phyloP scores from a whole-genome alignment of 2,888 invertebrate species.

The Patella caerulea region DNA sequence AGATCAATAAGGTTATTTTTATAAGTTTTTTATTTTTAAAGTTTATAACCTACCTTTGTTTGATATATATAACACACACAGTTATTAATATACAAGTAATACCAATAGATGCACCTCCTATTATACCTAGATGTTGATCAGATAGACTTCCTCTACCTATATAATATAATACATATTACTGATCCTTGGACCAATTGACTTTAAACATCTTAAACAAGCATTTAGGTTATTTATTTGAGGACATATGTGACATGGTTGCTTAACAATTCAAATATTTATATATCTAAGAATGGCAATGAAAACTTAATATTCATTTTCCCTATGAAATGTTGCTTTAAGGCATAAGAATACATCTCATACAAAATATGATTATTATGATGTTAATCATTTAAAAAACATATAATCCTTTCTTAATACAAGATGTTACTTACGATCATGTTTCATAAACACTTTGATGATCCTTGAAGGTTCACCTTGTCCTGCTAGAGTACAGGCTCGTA shows the following conservation, averaged over 20 bases:
- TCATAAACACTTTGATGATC: constrained; percentile 27
- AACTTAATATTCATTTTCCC: too few relatives aligned
- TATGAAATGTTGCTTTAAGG: too few relatives aligned
- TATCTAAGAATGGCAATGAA: too few relatives aligned
- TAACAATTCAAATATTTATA: too few relatives aligned
- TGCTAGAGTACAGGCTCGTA: constrained; percentile 27
- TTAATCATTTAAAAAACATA: too few relatives aligned
- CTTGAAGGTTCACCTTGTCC: constrained; percentile 24
- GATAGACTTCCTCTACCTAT: constrained; percentile 10
- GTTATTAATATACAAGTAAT: constrained; percentile 31
- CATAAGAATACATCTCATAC: too few relatives aligned
- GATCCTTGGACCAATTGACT: background rate
- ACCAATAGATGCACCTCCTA: constrained; percentile 28
- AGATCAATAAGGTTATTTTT: too few relatives aligned
- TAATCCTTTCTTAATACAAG: background rate
- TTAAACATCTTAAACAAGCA: background rate
- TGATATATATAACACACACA: constrained; percentile 24
- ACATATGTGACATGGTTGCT: too few relatives aligned
- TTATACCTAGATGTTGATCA: constrained; percentile 31
- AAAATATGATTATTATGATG: too few relatives aligned
- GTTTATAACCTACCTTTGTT: constrained; percentile 22
- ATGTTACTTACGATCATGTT: constrained; percentile 2
- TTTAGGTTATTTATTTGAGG: too few relatives aligned
- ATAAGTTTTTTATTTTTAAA: too few relatives aligned
- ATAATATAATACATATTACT: background rate